Evolutionary conservation across 1,140 invertebrate genomes (phyloP).

Genomic region (Liolophura sinensis): DNA sequence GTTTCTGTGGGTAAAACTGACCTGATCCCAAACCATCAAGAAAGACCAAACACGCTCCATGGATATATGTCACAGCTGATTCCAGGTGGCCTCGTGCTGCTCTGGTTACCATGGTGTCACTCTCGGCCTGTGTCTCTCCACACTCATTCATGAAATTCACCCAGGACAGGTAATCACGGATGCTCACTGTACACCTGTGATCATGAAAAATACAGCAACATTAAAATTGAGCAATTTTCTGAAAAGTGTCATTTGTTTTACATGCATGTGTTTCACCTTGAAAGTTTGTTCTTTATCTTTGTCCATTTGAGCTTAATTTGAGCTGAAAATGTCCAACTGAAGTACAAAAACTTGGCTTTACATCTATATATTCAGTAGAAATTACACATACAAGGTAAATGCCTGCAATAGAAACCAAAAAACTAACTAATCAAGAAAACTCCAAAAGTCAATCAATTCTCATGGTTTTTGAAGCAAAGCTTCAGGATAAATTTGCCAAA

Average conservation of each 20-base stretch:
- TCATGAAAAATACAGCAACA: slow-evolving; percentile 20
- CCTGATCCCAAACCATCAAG: slow-evolving; percentile 82
- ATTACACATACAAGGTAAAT: too few species aligned
- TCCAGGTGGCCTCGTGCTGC: slow-evolving; percentile 23
- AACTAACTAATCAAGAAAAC: too few species aligned
- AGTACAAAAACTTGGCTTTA: too few species aligned
- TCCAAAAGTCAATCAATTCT: too few species aligned
- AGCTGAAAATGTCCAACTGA: too few species aligned
- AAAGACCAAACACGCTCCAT: slow-evolving; percentile 89
- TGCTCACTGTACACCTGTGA: slow-evolving; percentile 69
- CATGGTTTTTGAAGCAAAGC: too few species aligned
- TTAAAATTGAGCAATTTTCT: neutral
- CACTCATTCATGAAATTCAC: slow-evolving; percentile 79
- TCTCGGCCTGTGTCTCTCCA: slow-evolving; percentile 6
- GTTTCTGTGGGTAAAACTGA: slow-evolving; percentile 8
- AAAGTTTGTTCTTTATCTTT: neutral
- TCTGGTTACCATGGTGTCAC: slow-evolving; percentile 26
- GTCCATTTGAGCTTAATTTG: too few species aligned
- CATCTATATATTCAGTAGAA: too few species aligned
- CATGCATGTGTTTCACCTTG: neutral
- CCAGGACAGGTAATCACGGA: slow-evolving; percentile 93
- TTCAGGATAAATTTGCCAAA: too few species aligned
- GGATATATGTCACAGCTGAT: slow-evolving; percentile 67
- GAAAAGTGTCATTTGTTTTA: neutral
- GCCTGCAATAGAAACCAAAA: too few species aligned